Evolutionary conservation across 2,113 vertebrate species (phyloP).

Genomic region (Nannobrachium achirus): DNA sequence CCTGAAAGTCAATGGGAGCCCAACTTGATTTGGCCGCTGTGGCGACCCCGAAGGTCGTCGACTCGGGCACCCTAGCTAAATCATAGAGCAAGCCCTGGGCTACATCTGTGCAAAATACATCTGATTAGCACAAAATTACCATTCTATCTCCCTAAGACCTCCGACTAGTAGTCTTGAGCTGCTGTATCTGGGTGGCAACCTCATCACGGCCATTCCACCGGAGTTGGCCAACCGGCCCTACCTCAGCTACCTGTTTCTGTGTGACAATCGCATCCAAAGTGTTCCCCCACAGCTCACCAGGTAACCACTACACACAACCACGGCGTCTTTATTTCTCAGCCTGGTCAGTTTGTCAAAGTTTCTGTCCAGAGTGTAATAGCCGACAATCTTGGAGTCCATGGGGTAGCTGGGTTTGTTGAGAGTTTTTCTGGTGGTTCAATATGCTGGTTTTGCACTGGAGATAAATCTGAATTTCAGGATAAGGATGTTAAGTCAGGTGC

Average conservation of each 20-base stretch:
- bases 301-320: constrained; percentile 82
- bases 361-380: constrained; percentile 17
- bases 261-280: constrained; percentile 98
- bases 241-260: constrained; percentile 93
- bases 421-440: constrained; percentile 33
- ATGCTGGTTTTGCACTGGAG: constrained; percentile 47
- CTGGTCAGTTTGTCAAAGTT: constrained; percentile 23
- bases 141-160: too few species aligned
- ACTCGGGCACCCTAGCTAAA: too few species aligned
- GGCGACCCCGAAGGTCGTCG: too few species aligned
- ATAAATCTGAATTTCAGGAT: constrained; percentile 36
- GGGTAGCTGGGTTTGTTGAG: constrained; percentile 34
- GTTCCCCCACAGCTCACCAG: constrained; percentile 95
- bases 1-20: too few species aligned
- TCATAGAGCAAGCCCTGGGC: too few species aligned
- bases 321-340: constrained; percentile 27
- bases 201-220: constrained; percentile 92
- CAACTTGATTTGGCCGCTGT: too few species aligned
- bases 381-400: constrained; percentile 36
- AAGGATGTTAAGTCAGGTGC: constrained; percentile 39
- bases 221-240: constrained; percentile 92
- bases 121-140: too few species aligned
- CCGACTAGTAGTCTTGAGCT: constrained; percentile 94
- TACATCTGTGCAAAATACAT: too few species aligned
- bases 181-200: constrained; percentile 96